phyloP scores from a whole-genome alignment of 1,140 invertebrate genomes.

The Eriosoma lanigerum region DNA sequence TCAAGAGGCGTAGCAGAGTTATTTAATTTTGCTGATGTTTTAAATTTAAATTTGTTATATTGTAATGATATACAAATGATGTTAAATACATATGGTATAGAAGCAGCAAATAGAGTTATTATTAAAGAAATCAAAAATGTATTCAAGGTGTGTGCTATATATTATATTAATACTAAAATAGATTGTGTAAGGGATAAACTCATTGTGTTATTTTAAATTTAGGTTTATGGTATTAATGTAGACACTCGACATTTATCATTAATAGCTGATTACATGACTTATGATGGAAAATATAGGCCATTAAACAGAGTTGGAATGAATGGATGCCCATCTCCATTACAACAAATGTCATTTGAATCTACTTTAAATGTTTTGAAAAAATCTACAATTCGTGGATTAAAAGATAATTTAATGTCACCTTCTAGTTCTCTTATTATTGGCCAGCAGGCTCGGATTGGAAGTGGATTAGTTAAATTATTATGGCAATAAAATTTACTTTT shows the following conservation, averaged over 20 bases:
- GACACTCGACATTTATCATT: constrained; percentile 90
- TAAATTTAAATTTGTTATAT: constrained; percentile 87
- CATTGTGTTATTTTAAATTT: constrained; percentile 22
- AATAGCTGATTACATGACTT: constrained; percentile 98
- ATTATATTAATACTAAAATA: background rate
- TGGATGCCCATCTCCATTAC: constrained; percentile 83
- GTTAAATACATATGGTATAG: constrained; percentile 89
- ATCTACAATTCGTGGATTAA: constrained; percentile 66
- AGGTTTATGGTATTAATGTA: constrained; percentile 93
- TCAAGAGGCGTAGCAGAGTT: constrained; percentile 88
- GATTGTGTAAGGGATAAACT: background rate
- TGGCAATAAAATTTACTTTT: constrained; percentile 42
- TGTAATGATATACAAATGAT: constrained; percentile 94
- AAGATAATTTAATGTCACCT: constrained; percentile 80
- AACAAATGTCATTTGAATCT: constrained; percentile 98
- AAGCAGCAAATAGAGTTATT: constrained; percentile 89
- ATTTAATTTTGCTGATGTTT: constrained; percentile 74
- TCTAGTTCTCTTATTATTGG: constrained; percentile 88
- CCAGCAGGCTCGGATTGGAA: constrained; percentile 78
- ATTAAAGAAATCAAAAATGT: constrained; percentile 62
- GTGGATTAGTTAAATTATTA: constrained; percentile 63
- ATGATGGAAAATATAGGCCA: constrained; percentile 83
- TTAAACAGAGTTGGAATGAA: constrained; percentile 90
- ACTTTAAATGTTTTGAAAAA: constrained; percentile 83
- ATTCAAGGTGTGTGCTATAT: constrained; percentile 59